These are phyloP conservation scores for Scatophagus argus DNA, from an alignment of 2,113 vertebrate genomes.

Conservation along the genomic window DNA sequence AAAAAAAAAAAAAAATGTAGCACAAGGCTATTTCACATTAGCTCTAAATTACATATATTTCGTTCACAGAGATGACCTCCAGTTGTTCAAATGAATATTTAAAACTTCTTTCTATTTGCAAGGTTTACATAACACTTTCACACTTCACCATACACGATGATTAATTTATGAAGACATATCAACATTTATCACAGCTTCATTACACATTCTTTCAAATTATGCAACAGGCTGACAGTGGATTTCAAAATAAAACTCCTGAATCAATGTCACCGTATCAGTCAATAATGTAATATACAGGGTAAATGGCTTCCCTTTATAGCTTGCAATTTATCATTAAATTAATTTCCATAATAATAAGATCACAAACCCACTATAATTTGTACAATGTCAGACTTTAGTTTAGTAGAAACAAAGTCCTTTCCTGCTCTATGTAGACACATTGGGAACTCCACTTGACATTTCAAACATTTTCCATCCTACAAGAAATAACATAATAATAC, in stretches of 20 bases:
- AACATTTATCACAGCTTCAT: constrained; percentile 22
- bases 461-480: background rate
- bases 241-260: constrained; percentile 4
- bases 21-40: constrained; percentile 29
- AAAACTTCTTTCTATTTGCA: constrained; percentile 23
- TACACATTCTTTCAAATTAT: constrained; percentile 17
- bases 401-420: background rate
- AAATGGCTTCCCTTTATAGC: background rate
- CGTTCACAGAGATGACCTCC: constrained; percentile 10
- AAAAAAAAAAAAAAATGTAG: background rate
- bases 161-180: constrained; percentile 33
- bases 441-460: background rate
- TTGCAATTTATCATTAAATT: background rate
- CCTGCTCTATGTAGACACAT: background rate
- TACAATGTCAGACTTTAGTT: too few relatives aligned
- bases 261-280: too few relatives aligned
- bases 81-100: constrained; percentile 24
- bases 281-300: too few relatives aligned
- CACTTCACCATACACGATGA: constrained; percentile 19
- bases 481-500: too few relatives aligned
- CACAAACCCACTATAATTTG: background rate
- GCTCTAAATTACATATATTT: constrained; percentile 39
- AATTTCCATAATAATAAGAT: background rate
- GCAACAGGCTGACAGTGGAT: background rate
- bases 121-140: constrained; percentile 21